Base-by-base conservation (phyloP, 2,113 vertebrate genomes). In the Charadrius vociferus region DNA sequence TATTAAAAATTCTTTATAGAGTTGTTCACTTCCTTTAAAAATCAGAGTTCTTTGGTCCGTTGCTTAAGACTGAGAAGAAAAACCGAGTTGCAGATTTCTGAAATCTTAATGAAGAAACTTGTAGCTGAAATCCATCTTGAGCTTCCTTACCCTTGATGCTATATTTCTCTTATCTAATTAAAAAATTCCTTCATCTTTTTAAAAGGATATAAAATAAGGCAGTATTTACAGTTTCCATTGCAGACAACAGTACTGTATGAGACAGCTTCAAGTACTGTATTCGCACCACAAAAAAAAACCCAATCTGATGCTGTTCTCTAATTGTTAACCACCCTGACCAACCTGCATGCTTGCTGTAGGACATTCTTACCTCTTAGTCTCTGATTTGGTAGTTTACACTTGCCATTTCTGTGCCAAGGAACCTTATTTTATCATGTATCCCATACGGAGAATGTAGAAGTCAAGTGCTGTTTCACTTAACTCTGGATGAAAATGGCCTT, bases 391-490 rank as follows among this genome's bases (percentile, higher is more conserved):
- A 10, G 26, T 61, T 72, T 62, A n/a, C 7, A 3, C 20, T 37
- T 70, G 47, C 52, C 12, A 12, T 45, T 88, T 90, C 36, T 86
- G 41, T 92, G 86, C 63, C 23, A 47, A 37, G 12, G 12, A 78
- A 37, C 7, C 55, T 74, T 22, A 15, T 78, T 93, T 62, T 58
- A 11, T 58, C 0, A 0, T 11, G 9, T 65, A 12, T 72, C 9
- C n/a, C 32, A 3, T 30, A 10, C 0, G 0, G n/a, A 37, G 39
- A 66, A n/a, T 0, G 0, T 75, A 79, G 39, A 53, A 90, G 52
- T 62, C 3, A 12, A 71, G n/a, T 53, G 22, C 23, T 74, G 0
- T 78, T 86, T 88, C 74, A 23, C n/a, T 88, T 66, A 34, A 34
- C 6, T 63, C 27, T 70, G 62, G 15, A 55, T 15, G 7, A 65